Evolutionary conservation across 2,888 invertebrate species (phyloP).

Genomic region (Lepetodrilus schrolli): DNA sequence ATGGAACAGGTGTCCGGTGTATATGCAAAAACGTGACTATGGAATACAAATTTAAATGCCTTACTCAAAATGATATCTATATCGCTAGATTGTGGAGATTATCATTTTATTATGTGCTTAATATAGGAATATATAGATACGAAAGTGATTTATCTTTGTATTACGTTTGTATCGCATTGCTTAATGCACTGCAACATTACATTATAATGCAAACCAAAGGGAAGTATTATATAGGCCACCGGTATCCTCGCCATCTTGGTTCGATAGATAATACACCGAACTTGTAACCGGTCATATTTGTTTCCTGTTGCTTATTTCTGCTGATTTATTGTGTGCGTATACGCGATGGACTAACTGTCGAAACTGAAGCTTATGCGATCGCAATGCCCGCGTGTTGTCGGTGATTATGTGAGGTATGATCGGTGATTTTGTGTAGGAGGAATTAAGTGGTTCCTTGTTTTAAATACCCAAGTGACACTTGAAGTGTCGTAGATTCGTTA

Average conservation of each 20-base stretch:
- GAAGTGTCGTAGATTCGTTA: neutral
- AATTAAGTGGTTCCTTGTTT: neutral
- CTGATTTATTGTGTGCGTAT: neutral
- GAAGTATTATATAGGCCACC: neutral
- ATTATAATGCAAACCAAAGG: neutral
- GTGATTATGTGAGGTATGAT: neutral
- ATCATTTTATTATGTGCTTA: neutral
- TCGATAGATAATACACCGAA: slow-evolving; percentile 14
- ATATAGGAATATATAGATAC: too few species aligned
- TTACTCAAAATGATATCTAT: neutral
- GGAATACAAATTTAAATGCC: neutral
- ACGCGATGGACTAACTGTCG: too few species aligned
- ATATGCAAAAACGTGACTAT: neutral
- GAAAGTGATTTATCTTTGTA: too few species aligned
- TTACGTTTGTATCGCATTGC: too few species aligned
- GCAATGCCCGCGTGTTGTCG: neutral
- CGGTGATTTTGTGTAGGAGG: neutral
- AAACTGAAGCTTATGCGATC: neutral
- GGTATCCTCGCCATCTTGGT: slow-evolving; percentile 10
- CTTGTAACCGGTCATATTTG: neutral
- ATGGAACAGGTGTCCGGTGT: slow-evolving; percentile 15
- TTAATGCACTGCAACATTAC: too few species aligned
- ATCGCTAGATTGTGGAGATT: too few species aligned
- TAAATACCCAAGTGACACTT: neutral
- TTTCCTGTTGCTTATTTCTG: neutral